These are phyloP conservation scores for Drosophila sechellia DNA, from an alignment of 1,140 invertebrate species.

Conservation along the genomic window DNA sequence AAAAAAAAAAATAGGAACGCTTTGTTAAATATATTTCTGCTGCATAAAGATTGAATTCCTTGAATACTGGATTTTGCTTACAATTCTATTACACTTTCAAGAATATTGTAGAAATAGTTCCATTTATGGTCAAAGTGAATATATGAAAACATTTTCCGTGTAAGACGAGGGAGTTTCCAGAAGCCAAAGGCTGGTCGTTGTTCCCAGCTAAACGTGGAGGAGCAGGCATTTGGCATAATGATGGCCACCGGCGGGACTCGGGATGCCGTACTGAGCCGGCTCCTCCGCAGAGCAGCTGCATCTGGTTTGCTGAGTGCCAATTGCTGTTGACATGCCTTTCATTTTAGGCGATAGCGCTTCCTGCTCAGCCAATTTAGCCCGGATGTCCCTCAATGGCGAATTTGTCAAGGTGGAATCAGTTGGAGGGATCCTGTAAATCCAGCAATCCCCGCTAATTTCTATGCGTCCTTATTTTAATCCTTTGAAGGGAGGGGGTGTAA, in stretches of 20 bases:
- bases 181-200: background rate
- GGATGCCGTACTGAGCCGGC: slow-evolving; percentile 45
- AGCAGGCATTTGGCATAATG: slow-evolving; percentile 82
- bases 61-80: background rate
- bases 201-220: slow-evolving; percentile 17
- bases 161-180: background rate
- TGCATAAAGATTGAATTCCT: background rate
- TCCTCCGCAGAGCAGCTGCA: slow-evolving; percentile 3
- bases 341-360: slow-evolving; percentile 75
- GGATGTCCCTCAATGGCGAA: slow-evolving; percentile 87
- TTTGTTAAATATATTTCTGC: background rate
- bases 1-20: too few relatives aligned
- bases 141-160: background rate
- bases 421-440: slow-evolving; percentile 84
- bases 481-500: background rate
- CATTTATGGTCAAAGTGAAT: too few relatives aligned
- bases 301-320: slow-evolving; percentile 34
- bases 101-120: too few relatives aligned
- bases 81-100: too few relatives aligned
- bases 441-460: background rate
- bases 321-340: slow-evolving; percentile 48
- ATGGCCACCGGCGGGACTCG: slow-evolving; percentile 80
- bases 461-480: background rate
- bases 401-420: slow-evolving; percentile 87
- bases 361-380: slow-evolving; percentile 86